Evolutionary conservation across 2,113 vertebrate genomes (phyloP).

Genomic region (Tragelaphus buxtoni): DNA sequence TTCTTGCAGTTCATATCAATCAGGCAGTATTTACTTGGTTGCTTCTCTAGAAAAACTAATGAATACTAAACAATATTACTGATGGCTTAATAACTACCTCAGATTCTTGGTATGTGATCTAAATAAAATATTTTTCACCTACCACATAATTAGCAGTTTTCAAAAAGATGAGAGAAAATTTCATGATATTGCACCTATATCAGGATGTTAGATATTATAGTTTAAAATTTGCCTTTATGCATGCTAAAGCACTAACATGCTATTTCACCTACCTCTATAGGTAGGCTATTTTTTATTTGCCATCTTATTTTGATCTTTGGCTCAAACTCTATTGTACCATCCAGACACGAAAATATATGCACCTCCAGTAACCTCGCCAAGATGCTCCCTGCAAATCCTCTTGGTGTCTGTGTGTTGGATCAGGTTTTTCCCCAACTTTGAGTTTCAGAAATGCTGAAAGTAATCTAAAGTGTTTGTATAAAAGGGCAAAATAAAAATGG

Average conservation of each 20-base stretch:
- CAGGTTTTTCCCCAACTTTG: background rate
- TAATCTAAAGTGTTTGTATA: slow-evolving; percentile 33
- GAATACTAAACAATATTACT: background rate
- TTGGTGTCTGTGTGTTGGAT: background rate
- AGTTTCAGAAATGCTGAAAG: slow-evolving; percentile 11
- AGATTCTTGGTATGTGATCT: background rate
- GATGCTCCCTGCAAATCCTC: background rate
- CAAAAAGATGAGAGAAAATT: background rate
- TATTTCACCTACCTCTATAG: background rate
- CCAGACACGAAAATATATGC: background rate
- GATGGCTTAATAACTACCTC: slow-evolving; percentile 9
- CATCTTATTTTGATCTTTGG: slow-evolving; percentile 16
- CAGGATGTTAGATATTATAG: background rate
- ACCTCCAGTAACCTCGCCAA: background rate
- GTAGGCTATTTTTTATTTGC: background rate
- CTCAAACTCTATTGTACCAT: background rate
- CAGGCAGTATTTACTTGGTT: background rate
- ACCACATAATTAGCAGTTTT: background rate
- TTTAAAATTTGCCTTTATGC: background rate
- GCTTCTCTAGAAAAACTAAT: background rate
- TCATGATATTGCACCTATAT: background rate
- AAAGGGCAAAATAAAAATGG: slow-evolving; percentile 48
- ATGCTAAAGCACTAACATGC: background rate
- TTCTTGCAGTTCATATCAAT: background rate
- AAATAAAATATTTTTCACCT: slow-evolving; percentile 18